Conservation (phyloP, 1,140 invertebrate genomes). For the Zaprionus ornatus region DNA sequence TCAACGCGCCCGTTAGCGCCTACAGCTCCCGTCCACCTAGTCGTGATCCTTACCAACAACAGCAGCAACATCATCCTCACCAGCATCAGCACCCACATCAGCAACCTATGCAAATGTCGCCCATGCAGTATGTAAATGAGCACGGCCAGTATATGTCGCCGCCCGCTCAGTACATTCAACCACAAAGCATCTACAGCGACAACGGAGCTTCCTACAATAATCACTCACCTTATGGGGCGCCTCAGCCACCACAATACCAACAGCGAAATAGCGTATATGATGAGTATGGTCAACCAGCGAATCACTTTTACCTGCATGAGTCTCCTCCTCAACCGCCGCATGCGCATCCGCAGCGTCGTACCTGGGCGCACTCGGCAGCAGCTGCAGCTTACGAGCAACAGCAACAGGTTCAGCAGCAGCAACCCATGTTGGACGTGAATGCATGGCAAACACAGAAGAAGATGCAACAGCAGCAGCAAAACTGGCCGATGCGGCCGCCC, state of each 20-base stretch:
- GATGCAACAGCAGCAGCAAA: conserved; percentile 57
- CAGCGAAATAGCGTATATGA: conserved; percentile 73
- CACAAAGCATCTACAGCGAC: conserved; percentile 76
- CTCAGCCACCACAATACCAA: conserved; percentile 85
- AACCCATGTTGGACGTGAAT: conserved; percentile 74
- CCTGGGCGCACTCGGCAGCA: conserved; percentile 89
- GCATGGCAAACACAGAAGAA: conserved; percentile 79
- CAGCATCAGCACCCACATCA: conserved; percentile 61
- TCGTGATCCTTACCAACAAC: conserved; percentile 82
- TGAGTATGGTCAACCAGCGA: conserved; percentile 74
- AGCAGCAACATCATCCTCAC: conserved; percentile 84
- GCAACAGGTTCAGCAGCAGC: conserved; percentile 58
- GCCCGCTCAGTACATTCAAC: conserved; percentile 71
- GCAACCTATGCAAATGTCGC: conserved; percentile 75
- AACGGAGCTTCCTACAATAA: conserved; percentile 76
- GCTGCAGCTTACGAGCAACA: conserved; percentile 82
- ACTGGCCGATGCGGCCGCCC: conserved; percentile 64
- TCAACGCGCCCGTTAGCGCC: conserved; percentile 71
- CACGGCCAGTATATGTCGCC: conserved; percentile 79
- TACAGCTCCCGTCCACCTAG: conserved; percentile 81
- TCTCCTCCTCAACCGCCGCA: conserved; percentile 85
- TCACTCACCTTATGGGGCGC: conserved; percentile 59
- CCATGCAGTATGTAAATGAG: conserved; percentile 81
- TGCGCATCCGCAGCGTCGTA: conserved; percentile 86
- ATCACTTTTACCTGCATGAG: conserved; percentile 91